Conservation (phyloP, 1,140 invertebrate species). For the Octopus bimaculoides region DNA sequence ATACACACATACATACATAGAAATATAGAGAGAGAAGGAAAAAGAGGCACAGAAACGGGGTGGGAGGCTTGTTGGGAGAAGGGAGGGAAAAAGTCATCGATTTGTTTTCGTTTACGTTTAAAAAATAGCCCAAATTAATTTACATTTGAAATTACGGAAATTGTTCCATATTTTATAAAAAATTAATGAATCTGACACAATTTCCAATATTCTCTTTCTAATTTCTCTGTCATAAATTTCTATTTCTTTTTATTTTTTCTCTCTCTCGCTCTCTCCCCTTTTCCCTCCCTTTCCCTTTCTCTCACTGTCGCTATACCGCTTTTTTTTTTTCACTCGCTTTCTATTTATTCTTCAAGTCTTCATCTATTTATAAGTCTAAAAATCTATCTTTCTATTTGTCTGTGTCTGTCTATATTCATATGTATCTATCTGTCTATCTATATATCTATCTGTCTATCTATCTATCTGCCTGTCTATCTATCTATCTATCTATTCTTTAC, state of each 20-base stretch:
- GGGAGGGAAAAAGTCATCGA: neutral
- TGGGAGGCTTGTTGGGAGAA: neutral
- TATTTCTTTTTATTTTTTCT: neutral
- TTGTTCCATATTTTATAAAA: neutral
- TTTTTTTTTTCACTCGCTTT: neutral
- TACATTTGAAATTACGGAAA: neutral
- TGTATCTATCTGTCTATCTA: neutral
- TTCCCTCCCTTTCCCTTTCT: neutral
- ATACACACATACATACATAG: neutral
- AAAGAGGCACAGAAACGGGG: neutral
- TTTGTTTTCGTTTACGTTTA: neutral
- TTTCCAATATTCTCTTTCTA: too few species aligned
- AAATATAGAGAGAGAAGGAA: neutral
- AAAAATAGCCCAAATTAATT: neutral
- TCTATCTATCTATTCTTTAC: neutral
- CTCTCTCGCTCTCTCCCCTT: neutral
- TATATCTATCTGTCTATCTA: neutral
- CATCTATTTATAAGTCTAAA: neutral
- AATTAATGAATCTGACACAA: too few species aligned
- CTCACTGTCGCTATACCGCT: neutral
- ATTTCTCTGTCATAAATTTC: too few species aligned
- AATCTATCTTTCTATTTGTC: neutral
- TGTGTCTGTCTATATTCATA: neutral
- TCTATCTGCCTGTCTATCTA: neutral
- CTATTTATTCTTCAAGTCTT: neutral